These are phyloP conservation scores for Acanthopleura granulata DNA, from an alignment of 2,888 invertebrate species.

Conservation along the genomic window DNA sequence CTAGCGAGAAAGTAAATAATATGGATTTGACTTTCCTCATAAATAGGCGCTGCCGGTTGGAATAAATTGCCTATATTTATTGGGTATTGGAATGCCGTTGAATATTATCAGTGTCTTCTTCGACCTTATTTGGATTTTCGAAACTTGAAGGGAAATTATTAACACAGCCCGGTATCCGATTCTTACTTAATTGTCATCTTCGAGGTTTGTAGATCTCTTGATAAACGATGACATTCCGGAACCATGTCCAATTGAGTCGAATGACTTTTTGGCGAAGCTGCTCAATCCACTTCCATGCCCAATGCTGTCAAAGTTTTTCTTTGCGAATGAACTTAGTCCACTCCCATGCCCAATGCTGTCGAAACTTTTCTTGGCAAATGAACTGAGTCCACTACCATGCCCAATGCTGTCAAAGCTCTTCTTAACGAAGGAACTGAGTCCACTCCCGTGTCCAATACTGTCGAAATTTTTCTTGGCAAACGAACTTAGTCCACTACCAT, in stretches of 20 bases:
- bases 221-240: background rate
- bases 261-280: background rate
- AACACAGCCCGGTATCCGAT: no score
- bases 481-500: background rate
- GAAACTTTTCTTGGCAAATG: constrained; percentile 14
- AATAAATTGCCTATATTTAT: no score
- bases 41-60: no score
- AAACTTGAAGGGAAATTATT: no score
- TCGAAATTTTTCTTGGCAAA: constrained; percentile 9
- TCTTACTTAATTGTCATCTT: no score
- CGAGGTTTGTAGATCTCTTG: background rate
- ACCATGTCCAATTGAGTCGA: constrained; percentile 7
- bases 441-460: constrained; percentile 10
- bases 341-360: constrained; percentile 6
- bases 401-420: background rate
- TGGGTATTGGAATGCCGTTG: no score
- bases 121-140: no score
- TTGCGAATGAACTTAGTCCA: background rate
- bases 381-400: background rate
- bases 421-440: constrained; percentile 3
- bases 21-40: no score
- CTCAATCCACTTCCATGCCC: constrained; percentile 4
- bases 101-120: no score
- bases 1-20: no score
- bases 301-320: constrained; percentile 15